phyloP scores from a whole-genome alignment of 2,797 vertebrate species.

The Sebastes flavidus region DNA sequence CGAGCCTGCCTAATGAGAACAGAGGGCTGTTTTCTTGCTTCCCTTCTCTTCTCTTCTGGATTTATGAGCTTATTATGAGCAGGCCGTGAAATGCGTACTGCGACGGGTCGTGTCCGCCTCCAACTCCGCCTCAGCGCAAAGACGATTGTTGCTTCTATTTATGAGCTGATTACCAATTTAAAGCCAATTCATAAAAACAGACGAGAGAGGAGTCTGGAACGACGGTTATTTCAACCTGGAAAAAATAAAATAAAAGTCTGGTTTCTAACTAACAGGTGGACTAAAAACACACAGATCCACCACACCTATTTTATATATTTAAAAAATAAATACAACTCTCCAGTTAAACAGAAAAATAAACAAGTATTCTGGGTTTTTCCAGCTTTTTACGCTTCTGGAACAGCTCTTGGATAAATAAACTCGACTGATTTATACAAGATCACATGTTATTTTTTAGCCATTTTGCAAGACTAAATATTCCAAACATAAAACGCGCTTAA shows the following conservation, averaged over 20 bases:
- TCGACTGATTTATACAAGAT: not conserved
- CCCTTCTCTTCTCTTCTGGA: constrained; percentile 44
- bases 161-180: constrained; percentile 68
- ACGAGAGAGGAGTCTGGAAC: not conserved
- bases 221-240: not conserved
- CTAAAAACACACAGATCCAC: not conserved
- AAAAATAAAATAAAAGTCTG: not conserved
- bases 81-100: constrained; percentile 58
- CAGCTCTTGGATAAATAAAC: not conserved
- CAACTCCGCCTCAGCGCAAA: constrained; percentile 34
- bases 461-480: not conserved
- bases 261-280: not conserved
- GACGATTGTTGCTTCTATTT: constrained; percentile 55
- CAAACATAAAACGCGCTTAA: not conserved
- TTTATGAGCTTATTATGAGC: constrained; percentile 76
- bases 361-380: not conserved
- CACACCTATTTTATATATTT: not conserved
- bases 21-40: constrained; percentile 49
- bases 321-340: not conserved
- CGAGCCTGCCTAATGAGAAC: constrained; percentile 67
- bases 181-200: constrained; percentile 61
- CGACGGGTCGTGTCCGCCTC: constrained; percentile 43
- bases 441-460: not conserved
- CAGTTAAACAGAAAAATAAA: not conserved
- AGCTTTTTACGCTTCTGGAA: not conserved